phyloP scores from a whole-genome alignment of 2,113 vertebrate species.

The Anseranas semipalmata region DNA sequence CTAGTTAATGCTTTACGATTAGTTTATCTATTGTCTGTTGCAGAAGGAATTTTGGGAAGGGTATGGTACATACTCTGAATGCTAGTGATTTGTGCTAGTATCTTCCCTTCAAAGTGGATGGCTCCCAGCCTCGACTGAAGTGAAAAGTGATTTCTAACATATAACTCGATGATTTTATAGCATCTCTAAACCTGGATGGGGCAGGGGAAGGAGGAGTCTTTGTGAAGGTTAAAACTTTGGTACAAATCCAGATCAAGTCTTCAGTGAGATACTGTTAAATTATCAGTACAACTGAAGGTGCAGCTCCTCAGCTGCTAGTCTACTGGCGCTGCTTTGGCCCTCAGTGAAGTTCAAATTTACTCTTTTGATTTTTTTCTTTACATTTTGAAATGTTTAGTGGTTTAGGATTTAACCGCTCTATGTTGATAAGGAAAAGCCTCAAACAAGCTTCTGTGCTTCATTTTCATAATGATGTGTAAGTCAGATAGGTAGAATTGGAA shows the following conservation, averaged over 20 bases:
- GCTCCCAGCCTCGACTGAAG: background rate
- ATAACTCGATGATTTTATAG: background rate
- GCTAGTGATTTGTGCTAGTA: background rate
- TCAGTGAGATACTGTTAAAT: background rate
- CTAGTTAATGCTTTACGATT: background rate
- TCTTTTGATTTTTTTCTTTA: background rate
- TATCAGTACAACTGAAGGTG: background rate
- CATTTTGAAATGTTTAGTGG: background rate
- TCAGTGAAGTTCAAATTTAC: background rate
- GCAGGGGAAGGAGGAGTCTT: background rate
- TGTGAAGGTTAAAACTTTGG: background rate
- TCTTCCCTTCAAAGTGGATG: background rate
- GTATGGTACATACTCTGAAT: background rate
- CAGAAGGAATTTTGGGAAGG: background rate
- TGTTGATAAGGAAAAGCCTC: background rate
- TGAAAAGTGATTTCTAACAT: background rate
- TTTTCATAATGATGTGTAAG: background rate
- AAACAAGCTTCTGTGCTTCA: fast-evolving
- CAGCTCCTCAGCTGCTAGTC: background rate
- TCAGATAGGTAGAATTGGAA: background rate
- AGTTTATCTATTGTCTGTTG: background rate
- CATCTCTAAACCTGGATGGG: background rate
- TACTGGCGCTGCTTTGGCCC: background rate
- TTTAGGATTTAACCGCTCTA: background rate
- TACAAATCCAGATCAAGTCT: background rate